Evolutionary conservation across 2,888 invertebrate species (phyloP).

Genomic region (Amorpha juglandis): DNA sequence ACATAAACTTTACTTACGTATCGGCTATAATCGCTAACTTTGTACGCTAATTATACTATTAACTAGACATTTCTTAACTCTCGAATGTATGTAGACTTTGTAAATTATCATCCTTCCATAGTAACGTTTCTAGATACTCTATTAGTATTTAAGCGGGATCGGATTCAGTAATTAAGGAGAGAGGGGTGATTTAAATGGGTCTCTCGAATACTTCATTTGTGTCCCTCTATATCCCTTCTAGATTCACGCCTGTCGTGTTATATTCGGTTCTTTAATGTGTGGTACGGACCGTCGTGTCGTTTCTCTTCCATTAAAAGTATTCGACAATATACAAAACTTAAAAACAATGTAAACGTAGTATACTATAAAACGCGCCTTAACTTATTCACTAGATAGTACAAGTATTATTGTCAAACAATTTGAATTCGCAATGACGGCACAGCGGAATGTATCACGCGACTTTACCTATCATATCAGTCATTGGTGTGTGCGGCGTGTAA

Average conservation of each 20-base stretch:
- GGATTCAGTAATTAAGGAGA: not conserved
- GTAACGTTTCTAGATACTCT: constrained; percentile 25
- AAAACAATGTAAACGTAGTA: constrained; percentile 15
- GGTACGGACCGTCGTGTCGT: constrained; percentile 9
- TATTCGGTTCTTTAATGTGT: constrained; percentile 6
- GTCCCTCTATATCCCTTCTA: not conserved
- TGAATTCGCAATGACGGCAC: constrained; percentile 6
- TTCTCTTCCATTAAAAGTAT: constrained; percentile 24
- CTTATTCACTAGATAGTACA: constrained; percentile 5
- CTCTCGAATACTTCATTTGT: not conserved
- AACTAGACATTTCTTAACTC: constrained; percentile 78
- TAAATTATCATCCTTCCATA: constrained; percentile 77
- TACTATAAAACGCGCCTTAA: constrained; percentile 23
- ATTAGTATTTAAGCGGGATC: constrained; percentile 9
- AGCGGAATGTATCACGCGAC: not conserved
- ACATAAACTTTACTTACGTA: constrained; percentile 54
- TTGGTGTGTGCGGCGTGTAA: constrained; percentile 5
- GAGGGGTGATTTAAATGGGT: not conserved
- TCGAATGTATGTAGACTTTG: constrained; percentile 75
- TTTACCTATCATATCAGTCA: constrained; percentile 14
- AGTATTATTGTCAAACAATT: constrained; percentile 13
- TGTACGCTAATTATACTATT: constrained; percentile 65
- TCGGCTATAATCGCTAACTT: constrained; percentile 57
- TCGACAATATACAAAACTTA: constrained; percentile 29
- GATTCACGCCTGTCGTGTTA: constrained; percentile 2